A percentile compares a stretch with the other conserved stretches of the same genome.
phyloP scores from a whole-genome alignment of 2,797 vertebrate species.

The Melanotaenia pygmaea region DNA sequence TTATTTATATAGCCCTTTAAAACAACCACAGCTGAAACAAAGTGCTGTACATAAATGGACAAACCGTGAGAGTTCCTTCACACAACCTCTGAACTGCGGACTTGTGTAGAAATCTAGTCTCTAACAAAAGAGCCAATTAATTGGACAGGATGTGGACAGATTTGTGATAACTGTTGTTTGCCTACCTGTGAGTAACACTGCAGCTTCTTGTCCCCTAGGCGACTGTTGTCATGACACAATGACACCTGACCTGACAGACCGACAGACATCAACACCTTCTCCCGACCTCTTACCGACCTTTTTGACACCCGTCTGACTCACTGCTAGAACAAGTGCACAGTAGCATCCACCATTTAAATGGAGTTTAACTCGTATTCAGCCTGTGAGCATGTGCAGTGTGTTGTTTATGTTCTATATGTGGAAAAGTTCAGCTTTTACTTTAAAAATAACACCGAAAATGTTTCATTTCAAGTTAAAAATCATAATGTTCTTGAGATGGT shows the following conservation, averaged over 20 bases:
- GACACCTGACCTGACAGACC: slow-evolving; percentile 78
- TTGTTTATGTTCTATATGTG: slow-evolving; percentile 4
- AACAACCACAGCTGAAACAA: too few relatives aligned
- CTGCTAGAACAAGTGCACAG: not conserved
- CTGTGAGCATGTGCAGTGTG: slow-evolving; percentile 32
- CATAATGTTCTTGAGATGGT: not conserved
- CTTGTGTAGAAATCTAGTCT: not conserved
- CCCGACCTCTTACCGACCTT: slow-evolving; percentile 76
- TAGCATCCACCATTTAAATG: slow-evolving; percentile 2
- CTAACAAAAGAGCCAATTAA: not conserved
- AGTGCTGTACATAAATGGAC: too few relatives aligned
- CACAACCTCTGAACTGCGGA: not conserved
- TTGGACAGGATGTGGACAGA: slow-evolving; percentile 4
- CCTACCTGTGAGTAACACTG: slow-evolving; percentile 71
- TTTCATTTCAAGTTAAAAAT: not conserved
- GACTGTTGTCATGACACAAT: slow-evolving; percentile 80
- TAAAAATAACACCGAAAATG: too few relatives aligned
- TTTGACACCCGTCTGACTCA: slow-evolving; percentile 76
- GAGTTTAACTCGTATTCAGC: slow-evolving; percentile 12
- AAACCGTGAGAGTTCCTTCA: too few relatives aligned
- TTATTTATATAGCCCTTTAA: too few relatives aligned
- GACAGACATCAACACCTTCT: slow-evolving; percentile 70
- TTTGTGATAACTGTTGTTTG: slow-evolving; percentile 35
- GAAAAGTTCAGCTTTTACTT: not conserved
- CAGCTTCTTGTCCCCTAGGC: slow-evolving; percentile 81